Evolutionary conservation across 2,888 invertebrate genomes (phyloP).

Genomic region (Patella caerulea): DNA sequence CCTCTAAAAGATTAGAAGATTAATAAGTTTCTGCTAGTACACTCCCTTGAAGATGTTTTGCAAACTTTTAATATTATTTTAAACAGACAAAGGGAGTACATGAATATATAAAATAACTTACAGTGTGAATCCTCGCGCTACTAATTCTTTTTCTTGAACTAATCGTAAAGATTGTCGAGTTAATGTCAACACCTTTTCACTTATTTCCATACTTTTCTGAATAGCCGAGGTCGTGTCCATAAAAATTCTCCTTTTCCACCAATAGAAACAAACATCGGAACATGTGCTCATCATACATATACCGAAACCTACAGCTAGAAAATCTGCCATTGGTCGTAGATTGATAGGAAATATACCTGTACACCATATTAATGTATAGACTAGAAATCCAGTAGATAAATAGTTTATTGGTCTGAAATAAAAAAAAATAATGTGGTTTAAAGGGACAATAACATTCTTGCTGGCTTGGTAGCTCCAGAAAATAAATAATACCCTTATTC

Average conservation of each 20-base stretch:
- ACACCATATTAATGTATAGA: conserved; percentile 5
- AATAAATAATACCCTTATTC: no score
- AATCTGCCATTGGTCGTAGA: conserved; percentile 6
- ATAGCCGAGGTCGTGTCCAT: conserved; percentile 9
- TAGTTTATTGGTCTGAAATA: not conserved
- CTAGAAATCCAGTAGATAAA: conserved; percentile 10
- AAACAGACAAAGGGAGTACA: no score
- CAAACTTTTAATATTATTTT: no score
- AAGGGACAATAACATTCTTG: no score
- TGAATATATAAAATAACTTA: conserved; percentile 40
- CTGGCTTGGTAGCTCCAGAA: no score
- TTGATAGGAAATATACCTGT: conserved; percentile 4
- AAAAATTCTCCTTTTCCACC: conserved; percentile 17
- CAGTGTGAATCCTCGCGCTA: conserved; percentile 63
- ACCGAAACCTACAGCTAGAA: conserved; percentile 12
- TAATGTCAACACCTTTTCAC: conserved; percentile 24
- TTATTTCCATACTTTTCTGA: conserved; percentile 11
- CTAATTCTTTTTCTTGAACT: conserved; percentile 63
- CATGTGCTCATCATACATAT: conserved; percentile 21
- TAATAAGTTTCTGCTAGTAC: no score
- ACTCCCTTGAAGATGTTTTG: no score
- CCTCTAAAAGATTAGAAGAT: no score
- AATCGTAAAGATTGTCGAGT: conserved; percentile 51
- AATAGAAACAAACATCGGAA: conserved; percentile 18
- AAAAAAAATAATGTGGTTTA: not conserved